Percentiles rank a stretch among this genome's conserved stretches.
Conservation (phyloP, 2,113 vertebrate species). For the Xiphorhynchus elegans region DNA sequence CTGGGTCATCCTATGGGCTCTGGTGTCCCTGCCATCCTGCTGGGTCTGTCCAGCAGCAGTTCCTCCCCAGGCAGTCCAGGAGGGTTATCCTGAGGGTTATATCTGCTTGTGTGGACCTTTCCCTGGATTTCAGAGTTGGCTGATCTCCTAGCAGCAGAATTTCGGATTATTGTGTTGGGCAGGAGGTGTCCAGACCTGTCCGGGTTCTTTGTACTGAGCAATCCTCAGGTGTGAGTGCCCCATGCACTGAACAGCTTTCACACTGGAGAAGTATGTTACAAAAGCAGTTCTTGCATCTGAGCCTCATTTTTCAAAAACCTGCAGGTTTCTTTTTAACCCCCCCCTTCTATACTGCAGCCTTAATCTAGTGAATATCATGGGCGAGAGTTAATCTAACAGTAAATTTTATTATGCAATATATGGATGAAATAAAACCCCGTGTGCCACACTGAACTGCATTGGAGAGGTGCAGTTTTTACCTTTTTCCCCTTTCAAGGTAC, state of each 20-base stretch:
- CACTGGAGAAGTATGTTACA: not conserved
- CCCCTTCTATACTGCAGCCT: fast-evolving
- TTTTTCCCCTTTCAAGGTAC: not conserved
- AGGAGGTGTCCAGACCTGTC: conserved; percentile 17
- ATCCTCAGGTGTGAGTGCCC: not conserved
- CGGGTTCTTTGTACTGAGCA: not conserved
- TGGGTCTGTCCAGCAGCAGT: not conserved
- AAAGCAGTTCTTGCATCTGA: not conserved
- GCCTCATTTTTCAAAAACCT: not conserved
- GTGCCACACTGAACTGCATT: fast-evolving
- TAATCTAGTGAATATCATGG: not conserved
- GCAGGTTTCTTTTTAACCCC: not conserved
- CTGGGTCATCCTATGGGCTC: not conserved
- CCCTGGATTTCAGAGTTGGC: not conserved
- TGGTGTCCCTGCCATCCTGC: not conserved
- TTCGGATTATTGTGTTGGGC: not conserved
- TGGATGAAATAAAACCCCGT: not conserved
- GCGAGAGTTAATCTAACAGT: not conserved
- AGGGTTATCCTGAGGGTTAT: not conserved
- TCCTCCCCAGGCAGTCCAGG: not conserved
- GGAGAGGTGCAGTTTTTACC: not conserved
- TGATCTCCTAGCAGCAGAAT: not conserved
- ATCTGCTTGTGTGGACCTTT: not conserved
- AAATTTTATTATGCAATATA: not conserved
- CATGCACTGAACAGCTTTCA: not conserved